These are phyloP conservation scores for Papilio dardanus DNA, from an alignment of 1,140 invertebrate species.

Conservation along the genomic window DNA sequence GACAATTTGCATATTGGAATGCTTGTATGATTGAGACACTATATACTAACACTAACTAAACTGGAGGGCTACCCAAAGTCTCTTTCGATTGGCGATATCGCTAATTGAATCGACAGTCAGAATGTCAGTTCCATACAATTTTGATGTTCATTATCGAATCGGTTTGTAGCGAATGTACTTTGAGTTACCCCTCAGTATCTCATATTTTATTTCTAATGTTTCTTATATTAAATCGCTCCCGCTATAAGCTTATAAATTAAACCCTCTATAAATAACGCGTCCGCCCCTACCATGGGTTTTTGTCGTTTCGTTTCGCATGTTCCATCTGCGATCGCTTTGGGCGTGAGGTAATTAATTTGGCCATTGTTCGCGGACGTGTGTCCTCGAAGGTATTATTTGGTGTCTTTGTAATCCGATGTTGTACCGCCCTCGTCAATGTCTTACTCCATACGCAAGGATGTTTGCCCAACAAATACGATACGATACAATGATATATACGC, in stretches of 20 bases:
- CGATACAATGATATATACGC: not conserved
- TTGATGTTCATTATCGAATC: too few relatives aligned
- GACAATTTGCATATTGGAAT: too few relatives aligned
- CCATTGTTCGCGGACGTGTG: slow-evolving; percentile 47
- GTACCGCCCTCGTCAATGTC: slow-evolving; percentile 32
- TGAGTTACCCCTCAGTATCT: too few relatives aligned
- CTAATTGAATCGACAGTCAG: too few relatives aligned
- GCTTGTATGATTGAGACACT: too few relatives aligned
- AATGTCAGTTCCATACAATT: too few relatives aligned
- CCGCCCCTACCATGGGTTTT: slow-evolving; percentile 39
- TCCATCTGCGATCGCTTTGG: slow-evolving; percentile 47
- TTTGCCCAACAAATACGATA: not conserved
- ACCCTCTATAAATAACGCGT: slow-evolving; percentile 28
- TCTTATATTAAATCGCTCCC: slow-evolving; percentile 1
- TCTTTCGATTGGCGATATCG: too few relatives aligned
- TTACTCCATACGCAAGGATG: not conserved
- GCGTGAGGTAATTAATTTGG: slow-evolving; percentile 57
- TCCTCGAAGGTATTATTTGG: slow-evolving; percentile 42
- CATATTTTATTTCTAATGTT: too few relatives aligned
- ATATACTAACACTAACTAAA: too few relatives aligned
- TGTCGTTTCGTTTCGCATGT: slow-evolving; percentile 44
- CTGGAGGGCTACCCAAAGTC: too few relatives aligned
- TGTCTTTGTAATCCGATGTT: slow-evolving; percentile 44
- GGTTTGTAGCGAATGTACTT: too few relatives aligned
- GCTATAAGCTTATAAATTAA: slow-evolving; percentile 10